A percentile compares a stretch with the other conserved stretches of the same genome.
phyloP scores from a whole-genome alignment of 2,113 vertebrate species.

The Climacteris rufus region DNA sequence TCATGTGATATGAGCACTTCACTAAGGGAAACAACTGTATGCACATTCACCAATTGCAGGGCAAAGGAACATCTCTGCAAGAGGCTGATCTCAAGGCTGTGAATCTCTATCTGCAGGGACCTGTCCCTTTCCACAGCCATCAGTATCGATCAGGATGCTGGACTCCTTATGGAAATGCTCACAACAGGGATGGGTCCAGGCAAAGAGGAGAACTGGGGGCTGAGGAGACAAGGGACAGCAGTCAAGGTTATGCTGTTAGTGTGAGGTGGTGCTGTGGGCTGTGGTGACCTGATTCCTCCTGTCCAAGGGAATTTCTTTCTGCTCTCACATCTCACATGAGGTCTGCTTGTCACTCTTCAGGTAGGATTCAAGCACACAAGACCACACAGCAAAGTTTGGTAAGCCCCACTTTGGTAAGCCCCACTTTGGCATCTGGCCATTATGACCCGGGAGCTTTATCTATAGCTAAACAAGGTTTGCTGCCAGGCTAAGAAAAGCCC shows the following conservation, averaged over 20 bases:
- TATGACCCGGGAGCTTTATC: background rate
- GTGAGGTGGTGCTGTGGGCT: background rate
- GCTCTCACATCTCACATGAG: background rate
- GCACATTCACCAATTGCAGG: background rate
- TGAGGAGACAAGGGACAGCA: background rate
- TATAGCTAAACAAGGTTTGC: background rate
- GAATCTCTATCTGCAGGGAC: background rate
- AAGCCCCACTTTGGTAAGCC: background rate
- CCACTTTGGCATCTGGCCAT: background rate
- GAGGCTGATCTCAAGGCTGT: background rate
- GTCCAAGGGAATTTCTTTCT: background rate
- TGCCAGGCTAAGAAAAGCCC: background rate
- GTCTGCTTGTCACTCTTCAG: background rate
- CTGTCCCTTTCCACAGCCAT: background rate
- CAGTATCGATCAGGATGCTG: background rate
- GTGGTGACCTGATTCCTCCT: background rate
- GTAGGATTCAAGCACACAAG: background rate
- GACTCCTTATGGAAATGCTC: background rate
- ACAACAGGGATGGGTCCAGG: background rate
- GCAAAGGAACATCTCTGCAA: background rate
- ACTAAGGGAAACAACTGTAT: background rate
- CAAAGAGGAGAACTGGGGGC: fast-evolving
- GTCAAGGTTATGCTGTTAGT: background rate
- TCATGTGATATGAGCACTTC: background rate
- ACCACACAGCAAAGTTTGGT: background rate